A percentile compares a stretch with the other conserved stretches of the same genome.
These are phyloP conservation scores for Colletes gigas DNA, from an alignment of 1,140 invertebrate genomes.

Conservation along the genomic window DNA sequence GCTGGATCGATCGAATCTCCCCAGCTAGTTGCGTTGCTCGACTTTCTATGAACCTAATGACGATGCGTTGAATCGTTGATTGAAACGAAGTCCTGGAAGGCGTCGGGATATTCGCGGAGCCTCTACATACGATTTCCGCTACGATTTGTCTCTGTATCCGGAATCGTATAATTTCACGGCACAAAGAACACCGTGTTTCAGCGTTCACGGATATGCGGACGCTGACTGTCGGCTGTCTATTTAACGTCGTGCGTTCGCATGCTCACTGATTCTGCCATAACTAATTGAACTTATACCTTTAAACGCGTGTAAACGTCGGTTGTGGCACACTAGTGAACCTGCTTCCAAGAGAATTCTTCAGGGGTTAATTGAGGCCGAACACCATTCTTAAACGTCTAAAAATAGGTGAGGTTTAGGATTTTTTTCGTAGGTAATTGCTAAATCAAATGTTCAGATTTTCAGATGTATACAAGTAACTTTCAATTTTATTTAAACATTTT, in stretches of 20 bases:
- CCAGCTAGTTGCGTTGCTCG: not conserved
- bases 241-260: not conserved
- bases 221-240: not conserved
- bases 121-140: not conserved
- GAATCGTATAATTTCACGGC: conserved; percentile 3
- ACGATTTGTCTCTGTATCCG: conserved; percentile 1
- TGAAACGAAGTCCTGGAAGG: not conserved
- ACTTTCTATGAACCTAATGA: not conserved
- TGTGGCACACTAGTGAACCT: too few relatives aligned
- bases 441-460: too few relatives aligned
- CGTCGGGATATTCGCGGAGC: not conserved
- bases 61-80: not conserved
- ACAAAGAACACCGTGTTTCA: conserved; percentile 10
- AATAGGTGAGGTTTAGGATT: too few relatives aligned
- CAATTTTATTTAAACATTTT: too few relatives aligned
- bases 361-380: too few relatives aligned
- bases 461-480: too few relatives aligned
- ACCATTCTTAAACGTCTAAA: too few relatives aligned
- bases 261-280: not conserved
- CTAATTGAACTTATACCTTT: conserved; percentile 14
- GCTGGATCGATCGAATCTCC: not conserved
- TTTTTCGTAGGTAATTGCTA: too few relatives aligned
- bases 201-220: not conserved
- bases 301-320: not conserved
- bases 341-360: too few relatives aligned